phyloP scores from a whole-genome alignment of 2,797 vertebrate genomes.

The Ambastaia sidthimunki region DNA sequence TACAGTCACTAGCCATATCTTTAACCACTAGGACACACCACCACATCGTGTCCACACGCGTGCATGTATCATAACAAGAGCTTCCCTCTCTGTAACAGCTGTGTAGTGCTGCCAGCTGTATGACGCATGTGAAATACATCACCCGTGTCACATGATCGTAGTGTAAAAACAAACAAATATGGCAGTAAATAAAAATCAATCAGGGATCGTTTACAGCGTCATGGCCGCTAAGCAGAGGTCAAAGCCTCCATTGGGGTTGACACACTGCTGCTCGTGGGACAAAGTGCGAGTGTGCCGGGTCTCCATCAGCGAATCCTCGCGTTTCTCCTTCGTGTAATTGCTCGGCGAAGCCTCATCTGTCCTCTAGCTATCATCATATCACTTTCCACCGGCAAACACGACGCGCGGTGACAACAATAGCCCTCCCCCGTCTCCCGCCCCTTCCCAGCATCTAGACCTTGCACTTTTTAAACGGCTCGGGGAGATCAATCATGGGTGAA shows the following conservation, averaged over 20 bases:
- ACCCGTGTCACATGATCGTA: not conserved
- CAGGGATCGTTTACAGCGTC: conserved; percentile 39
- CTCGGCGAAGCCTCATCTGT: conserved; percentile 60
- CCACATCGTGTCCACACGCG: not conserved
- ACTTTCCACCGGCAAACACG: conserved; percentile 63
- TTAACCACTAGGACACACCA: not conserved
- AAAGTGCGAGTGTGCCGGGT: conserved; percentile 31
- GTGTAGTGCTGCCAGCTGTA: not conserved
- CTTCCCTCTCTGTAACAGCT: not conserved
- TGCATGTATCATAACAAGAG: not conserved
- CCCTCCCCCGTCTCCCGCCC: conserved; percentile 21
- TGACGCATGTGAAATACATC: conserved; percentile 4
- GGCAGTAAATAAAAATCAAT: conserved; percentile 46
- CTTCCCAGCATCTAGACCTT: conserved; percentile 68
- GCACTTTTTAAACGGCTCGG: conserved; percentile 77
- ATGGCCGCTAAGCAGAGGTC: conserved; percentile 49
- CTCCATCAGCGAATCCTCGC: conserved; percentile 53
- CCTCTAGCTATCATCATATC: conserved; percentile 69
- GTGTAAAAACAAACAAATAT: conserved; percentile 44
- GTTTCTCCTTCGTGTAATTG: conserved; percentile 56
- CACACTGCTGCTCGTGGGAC: conserved; percentile 43
- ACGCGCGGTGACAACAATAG: conserved; percentile 65
- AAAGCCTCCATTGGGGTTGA: conserved; percentile 47
- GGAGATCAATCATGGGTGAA: conserved; percentile 83
- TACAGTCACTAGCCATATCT: not conserved